Percentiles rank a stretch among this genome's conserved stretches.
These are phyloP conservation scores for Hylaeus anthracinus DNA, from an alignment of 1,140 invertebrate species.

Conservation along the genomic window DNA sequence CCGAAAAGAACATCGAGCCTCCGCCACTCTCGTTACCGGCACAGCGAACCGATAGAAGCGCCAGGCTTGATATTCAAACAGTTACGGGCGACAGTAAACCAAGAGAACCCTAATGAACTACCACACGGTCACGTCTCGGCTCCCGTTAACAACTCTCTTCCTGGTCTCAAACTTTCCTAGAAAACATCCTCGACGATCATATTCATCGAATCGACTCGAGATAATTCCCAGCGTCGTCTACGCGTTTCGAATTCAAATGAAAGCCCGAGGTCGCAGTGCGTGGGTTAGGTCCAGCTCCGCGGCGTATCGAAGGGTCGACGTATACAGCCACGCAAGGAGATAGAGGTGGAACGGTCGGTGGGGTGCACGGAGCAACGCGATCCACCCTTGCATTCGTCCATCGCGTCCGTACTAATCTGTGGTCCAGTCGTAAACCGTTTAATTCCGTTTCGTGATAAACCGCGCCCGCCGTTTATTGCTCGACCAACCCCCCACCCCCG, in stretches of 20 bases:
- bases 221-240: slow-evolving; percentile 14
- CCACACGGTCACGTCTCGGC: no score
- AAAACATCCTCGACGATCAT: neutral
- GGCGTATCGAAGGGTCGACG: slow-evolving; percentile 8
- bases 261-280: neutral
- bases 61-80: no score
- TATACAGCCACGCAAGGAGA: slow-evolving; percentile 1
- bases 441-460: slow-evolving; percentile 81
- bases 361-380: slow-evolving; percentile 33
- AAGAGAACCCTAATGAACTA: no score
- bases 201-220: neutral
- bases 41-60: no score
- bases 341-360: neutral
- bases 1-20: no score
- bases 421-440: slow-evolving; percentile 81
- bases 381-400: slow-evolving; percentile 72
- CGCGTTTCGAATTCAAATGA: slow-evolving; percentile 13
- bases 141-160: neutral
- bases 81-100: no score
- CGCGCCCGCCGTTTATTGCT: slow-evolving; percentile 73
- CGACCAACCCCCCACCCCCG: slow-evolving; percentile 25
- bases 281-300: neutral
- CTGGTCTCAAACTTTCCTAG: neutral
- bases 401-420: slow-evolving; percentile 79
- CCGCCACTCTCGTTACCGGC: no score